Evolutionary conservation across 2,113 vertebrate species (phyloP), one percentile per base, ranked within the genome.

Genomic region (Chauna torquata): DNA sequence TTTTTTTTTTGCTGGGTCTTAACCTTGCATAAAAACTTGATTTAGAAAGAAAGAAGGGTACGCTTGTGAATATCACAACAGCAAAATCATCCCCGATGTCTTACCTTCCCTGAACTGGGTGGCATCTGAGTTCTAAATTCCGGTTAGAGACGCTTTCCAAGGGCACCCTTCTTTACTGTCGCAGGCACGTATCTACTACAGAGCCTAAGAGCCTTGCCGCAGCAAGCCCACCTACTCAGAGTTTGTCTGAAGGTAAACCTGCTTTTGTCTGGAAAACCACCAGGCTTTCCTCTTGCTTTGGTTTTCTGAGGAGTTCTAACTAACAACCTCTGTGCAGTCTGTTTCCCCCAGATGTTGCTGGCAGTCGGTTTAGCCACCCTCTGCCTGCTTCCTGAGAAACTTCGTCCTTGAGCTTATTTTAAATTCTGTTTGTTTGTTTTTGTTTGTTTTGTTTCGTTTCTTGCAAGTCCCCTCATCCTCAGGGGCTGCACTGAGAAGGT

Each of bases 391-490:
- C 58, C 62, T 25, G 12, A 58, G 49, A 6, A 76, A 72, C 23
- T 30, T 82, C 9, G 36, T 58, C 75, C 38, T 64, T 58, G 38
- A 71, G 42, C 17, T 77, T 40, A 18, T 44, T 91, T 65, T 6
- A 44, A 68, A 22, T 1, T 50, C 5, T 24, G 71, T 55, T 50
- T 75, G 1, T 50, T 5, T 24, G 71, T 55, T 50, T 75, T 71
- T 40, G 15, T 30, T 30, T 54, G 52, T 55, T 16, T 34, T n/a
- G n/a, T 34, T n/a, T 50, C n/a, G 24, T 18, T 74, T 68, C 16
- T 8, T 47, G 8, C 0, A 6, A n/a, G 22, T 38, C 27, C 36
- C 22, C 19, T 66, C 2, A 1, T 18, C 30, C 4, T 16, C 13
- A 24, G 3, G 74, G 34, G 9, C 61, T 27, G 25, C 17, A 2